Evolutionary conservation across 2,888 invertebrate species (phyloP), one percentile per base, ranked within the genome.

Genomic region (Diplolepis rosae): DNA sequence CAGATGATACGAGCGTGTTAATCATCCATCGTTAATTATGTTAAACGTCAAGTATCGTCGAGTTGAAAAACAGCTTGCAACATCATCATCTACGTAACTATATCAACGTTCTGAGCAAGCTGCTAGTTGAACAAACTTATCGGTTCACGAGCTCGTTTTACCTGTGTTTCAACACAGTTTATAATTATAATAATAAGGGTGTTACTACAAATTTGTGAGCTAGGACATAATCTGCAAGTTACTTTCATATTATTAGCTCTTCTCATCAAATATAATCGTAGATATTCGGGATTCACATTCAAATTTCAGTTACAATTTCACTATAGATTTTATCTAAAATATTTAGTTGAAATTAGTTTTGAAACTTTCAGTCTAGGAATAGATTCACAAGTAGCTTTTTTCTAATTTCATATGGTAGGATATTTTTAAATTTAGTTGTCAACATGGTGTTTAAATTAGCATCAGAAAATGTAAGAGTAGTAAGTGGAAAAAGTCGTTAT

Each of bases 1-100:
- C 22, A 35, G 56, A 56, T 35, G 56, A 18, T 56, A 32, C 13
- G 35, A 56, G 73, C 74, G 74, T 76, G 77, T 80, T 77, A 79
- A 81, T 79, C 79, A 78, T 80, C 79, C 78, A 77, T 77, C 78
- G 75, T 78, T 79, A 83, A 83, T 83, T 83, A 77, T 77, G 77
- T 71, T 75, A 76, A 77, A 77, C 79, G 75, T 32, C 56, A 22
- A 56, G 35, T 11, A 56, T 56, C 35, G 56, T 56, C n/a, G n/a
- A n/a, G 56, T 32, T 56, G 9, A 28, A 52, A 22, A 56, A 56
- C 35, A 35, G 56, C 56, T 56, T 22, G 32, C 22, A 56, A 22
- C 13, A 56, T 35, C 35, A 35, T 56, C 24, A 22, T 11, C 24
- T 52, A 2, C 24, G 24, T 52, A 30, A 52, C 52, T 52, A 22